Base-by-base conservation (phyloP, 2,797 vertebrate genomes). In the Trachops cirrhosus region DNA sequence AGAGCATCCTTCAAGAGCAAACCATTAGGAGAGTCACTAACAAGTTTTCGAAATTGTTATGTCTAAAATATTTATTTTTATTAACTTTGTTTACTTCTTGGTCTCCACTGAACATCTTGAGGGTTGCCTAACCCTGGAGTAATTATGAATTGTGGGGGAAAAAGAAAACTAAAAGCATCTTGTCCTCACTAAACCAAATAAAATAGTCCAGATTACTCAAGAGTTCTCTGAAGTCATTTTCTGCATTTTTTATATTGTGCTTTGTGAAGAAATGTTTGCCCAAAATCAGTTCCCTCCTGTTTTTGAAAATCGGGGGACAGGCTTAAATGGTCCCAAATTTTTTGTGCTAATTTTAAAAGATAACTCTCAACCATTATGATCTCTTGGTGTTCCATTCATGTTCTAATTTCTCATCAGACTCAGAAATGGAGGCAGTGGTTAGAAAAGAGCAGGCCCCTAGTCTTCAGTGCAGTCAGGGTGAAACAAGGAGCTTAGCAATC, bases 221-320 rank as follows among this genome's bases (percentile, higher is more conserved):
- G 21, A 95, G 59, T 92, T 93, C 57, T 74, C 57, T 90, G 67
- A 83, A 91, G 79, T 96, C 6, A 67, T 70, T 85, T 90, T 86
- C 41, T 46, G 71, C 14, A 68, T 91, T 71, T 95, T 77, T n/a
- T 70, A 0, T 86, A 70, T 62, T 73, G 32, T 88, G 37, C 41
- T 75, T 16, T 44, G 46, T 70, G 19, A 95, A 80, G 48, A 67
- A 70, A 11, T 75, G 14, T 71, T 92, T 93, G 16, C 24, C 78
- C 18, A 87, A 50, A 86, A 62, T 67, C 14, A 68, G 29, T 70
- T 71, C 16, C 5, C 22, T 16, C 8, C n/a, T 71, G 37, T 64
- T 52, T 34, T 16, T 37, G 16, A 68, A 37, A 68, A 68, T 21
- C n/a, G 37, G n/a, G 64, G 32, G 64, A 10, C 46, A 89, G 71